Evolutionary conservation across 2,797 vertebrate genomes (phyloP).

Genomic region (Chelon auratus): DNA sequence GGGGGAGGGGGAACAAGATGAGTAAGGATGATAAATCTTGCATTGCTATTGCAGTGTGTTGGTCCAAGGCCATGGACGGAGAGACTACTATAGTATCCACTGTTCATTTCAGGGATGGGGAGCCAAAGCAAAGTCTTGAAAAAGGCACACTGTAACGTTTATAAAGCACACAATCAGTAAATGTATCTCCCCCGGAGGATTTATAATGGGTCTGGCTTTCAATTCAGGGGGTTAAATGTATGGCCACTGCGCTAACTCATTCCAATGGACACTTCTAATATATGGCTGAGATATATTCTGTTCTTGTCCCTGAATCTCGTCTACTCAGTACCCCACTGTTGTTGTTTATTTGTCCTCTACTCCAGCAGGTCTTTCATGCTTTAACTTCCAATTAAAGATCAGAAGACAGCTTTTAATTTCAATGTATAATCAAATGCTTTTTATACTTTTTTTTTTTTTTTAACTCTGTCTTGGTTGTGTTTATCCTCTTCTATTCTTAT

Average conservation of each 20-base stretch:
- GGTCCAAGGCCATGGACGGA: conserved; percentile 56
- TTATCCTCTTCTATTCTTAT: too few species aligned
- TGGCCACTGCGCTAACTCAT: conserved; percentile 41
- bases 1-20: conserved; percentile 17
- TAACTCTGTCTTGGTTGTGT: background rate
- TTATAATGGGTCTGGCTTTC: conserved; percentile 63
- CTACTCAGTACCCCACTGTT: conserved; percentile 24
- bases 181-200: conserved; percentile 57
- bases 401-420: background rate
- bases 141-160: conserved; percentile 43
- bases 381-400: conserved; percentile 1
- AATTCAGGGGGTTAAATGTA: conserved; percentile 62
- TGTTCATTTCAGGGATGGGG: conserved; percentile 40
- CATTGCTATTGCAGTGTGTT: conserved; percentile 36
- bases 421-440: background rate
- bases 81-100: conserved; percentile 51
- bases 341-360: background rate
- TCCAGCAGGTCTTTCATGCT: background rate
- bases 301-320: conserved; percentile 35
- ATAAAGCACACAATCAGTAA: conserved; percentile 66
- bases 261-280: conserved; percentile 47
- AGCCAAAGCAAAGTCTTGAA: conserved; percentile 39
- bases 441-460: too few species aligned
- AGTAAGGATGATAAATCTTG: conserved; percentile 70
- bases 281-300: conserved; percentile 37